Evolutionary conservation across 1,140 invertebrate genomes (phyloP).

Genomic region (Trichonephila inaurata): DNA sequence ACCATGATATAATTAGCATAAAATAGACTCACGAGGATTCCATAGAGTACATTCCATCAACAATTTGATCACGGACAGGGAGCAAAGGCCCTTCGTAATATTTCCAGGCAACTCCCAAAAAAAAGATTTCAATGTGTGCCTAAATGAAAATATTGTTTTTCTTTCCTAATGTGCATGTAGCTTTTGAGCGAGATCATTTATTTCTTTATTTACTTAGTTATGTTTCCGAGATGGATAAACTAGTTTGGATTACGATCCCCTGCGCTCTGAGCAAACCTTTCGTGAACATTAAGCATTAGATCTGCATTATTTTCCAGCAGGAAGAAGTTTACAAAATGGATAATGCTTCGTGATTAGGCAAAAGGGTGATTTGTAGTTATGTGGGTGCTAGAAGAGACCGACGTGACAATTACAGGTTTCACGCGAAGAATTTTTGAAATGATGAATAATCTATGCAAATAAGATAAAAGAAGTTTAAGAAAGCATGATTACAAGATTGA

Average conservation of each 20-base stretch:
- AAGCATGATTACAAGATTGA: not conserved
- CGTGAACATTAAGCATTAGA: conserved; percentile 35
- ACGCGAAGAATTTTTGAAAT: not conserved
- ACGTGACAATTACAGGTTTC: conserved; percentile 19
- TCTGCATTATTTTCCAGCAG: conserved; percentile 1
- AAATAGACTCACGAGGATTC: conserved; percentile 45
- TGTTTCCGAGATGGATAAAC: conserved; percentile 25
- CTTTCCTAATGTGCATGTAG: not conserved
- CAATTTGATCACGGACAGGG: conserved; percentile 48
- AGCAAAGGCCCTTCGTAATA: conserved; percentile 61
- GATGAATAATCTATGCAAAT: conserved; percentile 13
- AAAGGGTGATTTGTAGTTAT: not conserved
- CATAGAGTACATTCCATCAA: conserved; percentile 58
- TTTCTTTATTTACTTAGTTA: conserved; percentile 35
- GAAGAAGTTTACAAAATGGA: not conserved
- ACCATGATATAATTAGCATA: conserved; percentile 73
- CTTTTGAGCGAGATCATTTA: conserved; percentile 11
- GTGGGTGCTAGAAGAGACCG: not conserved
- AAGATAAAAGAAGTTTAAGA: not conserved
- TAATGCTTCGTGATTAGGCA: conserved; percentile 9
- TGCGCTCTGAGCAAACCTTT: not conserved
- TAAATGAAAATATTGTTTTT: conserved; percentile 49
- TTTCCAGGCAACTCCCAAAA: conserved; percentile 53
- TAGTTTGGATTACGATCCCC: not conserved
- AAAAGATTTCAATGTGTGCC: conserved; percentile 58